phyloP scores from a whole-genome alignment of 1,140 invertebrate species.

The Patella vulgata region DNA sequence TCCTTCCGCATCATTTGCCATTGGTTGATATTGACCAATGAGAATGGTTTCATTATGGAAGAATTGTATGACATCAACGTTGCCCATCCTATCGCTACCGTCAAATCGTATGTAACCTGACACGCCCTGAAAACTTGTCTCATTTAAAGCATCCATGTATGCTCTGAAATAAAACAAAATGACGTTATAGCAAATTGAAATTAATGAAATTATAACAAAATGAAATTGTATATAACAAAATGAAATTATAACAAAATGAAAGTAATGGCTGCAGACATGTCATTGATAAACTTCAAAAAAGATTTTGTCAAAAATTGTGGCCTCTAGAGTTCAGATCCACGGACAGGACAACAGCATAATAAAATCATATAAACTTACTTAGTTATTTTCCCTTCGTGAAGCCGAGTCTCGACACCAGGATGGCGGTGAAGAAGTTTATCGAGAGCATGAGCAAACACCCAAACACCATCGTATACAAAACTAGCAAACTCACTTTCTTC shows the following conservation, averaged over 20 bases:
- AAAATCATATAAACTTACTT: too few species aligned
- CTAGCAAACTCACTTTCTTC: conserved; percentile 74
- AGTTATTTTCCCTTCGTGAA: too few species aligned
- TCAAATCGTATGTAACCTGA: conserved; percentile 80
- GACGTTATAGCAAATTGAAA: conserved; percentile 8
- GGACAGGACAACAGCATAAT: too few species aligned
- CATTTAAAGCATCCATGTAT: conserved; percentile 67
- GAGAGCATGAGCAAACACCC: conserved; percentile 82
- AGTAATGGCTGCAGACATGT: too few species aligned
- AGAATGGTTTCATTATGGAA: conserved; percentile 68
- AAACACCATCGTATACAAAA: conserved; percentile 85
- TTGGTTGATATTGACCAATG: conserved; percentile 76
- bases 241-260: too few species aligned
- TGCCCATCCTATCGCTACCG: conserved; percentile 75
- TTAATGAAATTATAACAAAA: conserved; percentile 6
- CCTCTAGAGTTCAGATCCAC: too few species aligned
- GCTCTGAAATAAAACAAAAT: conserved; percentile 55
- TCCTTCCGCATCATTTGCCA: conserved; percentile 42
- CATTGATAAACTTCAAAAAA: too few species aligned
- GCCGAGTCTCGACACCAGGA: conserved; percentile 70
- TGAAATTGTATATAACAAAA: too few species aligned
- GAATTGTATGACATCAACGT: conserved; percentile 79
- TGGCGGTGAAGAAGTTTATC: conserved; percentile 74
- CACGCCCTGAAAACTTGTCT: conserved; percentile 78
- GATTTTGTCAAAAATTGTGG: too few species aligned